Evolutionary conservation across 2,888 invertebrate genomes (phyloP).

Genomic region (Macrosiphum euphorbiae): DNA sequence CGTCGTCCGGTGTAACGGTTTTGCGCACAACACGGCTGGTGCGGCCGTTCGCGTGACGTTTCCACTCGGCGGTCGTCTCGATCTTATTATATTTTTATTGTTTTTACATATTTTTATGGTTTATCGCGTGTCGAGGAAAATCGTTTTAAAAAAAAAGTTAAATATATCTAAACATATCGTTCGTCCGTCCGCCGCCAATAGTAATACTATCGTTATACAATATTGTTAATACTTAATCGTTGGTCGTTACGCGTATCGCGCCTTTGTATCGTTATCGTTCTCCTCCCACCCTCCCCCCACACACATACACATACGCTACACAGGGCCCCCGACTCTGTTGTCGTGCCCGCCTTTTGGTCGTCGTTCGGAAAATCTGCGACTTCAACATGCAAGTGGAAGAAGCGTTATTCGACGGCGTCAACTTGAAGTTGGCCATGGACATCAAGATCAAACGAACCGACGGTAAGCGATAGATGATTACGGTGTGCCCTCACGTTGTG

Average conservation of each 20-base stretch:
- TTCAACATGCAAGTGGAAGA: slow-evolving; percentile 54
- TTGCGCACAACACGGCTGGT: slow-evolving; percentile 18
- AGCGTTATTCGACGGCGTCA: slow-evolving; percentile 47
- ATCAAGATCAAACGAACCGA: slow-evolving; percentile 62
- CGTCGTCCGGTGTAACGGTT: slow-evolving; percentile 55
- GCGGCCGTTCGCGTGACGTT: slow-evolving; percentile 18
- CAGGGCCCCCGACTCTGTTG: neutral
- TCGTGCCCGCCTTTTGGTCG: neutral
- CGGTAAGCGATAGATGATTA: slow-evolving; percentile 31
- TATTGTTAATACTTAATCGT: neutral
- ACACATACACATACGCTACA: neutral
- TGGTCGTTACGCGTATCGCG: neutral
- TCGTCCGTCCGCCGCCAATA: neutral
- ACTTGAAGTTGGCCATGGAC: slow-evolving; percentile 60
- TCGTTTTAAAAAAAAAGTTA: neutral
- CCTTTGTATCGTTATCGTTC: slow-evolving; percentile 9
- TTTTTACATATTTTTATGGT: neutral
- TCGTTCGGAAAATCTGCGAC: neutral
- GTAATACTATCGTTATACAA: neutral
- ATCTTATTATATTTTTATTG: neutral
- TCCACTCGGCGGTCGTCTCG: neutral
- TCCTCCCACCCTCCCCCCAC: neutral
- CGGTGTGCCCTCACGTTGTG: neutral
- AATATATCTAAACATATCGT: neutral
- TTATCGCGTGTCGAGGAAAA: neutral